Percentiles rank a stretch among this genome's conserved stretches.
Conservation (phyloP, 2,888 invertebrate genomes). For the Scaptomyza polygonia region DNA sequence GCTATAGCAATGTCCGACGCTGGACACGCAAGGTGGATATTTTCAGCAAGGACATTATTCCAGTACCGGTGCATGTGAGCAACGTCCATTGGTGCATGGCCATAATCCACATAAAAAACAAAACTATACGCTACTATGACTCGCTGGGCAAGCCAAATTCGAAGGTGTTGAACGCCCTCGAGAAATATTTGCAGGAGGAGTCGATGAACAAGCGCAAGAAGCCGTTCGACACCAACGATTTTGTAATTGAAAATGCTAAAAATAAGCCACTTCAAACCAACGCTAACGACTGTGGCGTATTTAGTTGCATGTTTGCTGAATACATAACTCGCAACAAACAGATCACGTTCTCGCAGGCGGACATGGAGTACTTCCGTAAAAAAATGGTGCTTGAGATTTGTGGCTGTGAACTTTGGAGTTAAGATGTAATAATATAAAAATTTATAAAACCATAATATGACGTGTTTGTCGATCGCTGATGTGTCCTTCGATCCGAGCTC, state of each 20-base stretch:
- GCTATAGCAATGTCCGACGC: slow-evolving; percentile 90
- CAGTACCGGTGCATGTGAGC: slow-evolving; percentile 96
- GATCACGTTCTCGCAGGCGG: slow-evolving; percentile 93
- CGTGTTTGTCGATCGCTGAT: no score
- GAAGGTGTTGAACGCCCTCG: slow-evolving; percentile 89
- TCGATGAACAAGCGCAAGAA: slow-evolving; percentile 93
- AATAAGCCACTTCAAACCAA: slow-evolving; percentile 98
- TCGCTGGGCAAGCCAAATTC: slow-evolving; percentile 95
- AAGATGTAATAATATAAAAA: no score
- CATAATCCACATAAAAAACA: slow-evolving; percentile 91
- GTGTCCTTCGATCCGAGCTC: no score
- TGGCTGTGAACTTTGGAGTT: slow-evolving; percentile 88
- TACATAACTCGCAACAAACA: slow-evolving; percentile 91
- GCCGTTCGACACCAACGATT: slow-evolving; percentile 89
- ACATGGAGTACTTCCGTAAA: slow-evolving; percentile 96
- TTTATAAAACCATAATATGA: no score
- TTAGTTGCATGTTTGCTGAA: slow-evolving; percentile 98
- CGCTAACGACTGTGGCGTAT: slow-evolving; percentile 99
- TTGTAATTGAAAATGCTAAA: slow-evolving; percentile 88
- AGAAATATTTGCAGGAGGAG: slow-evolving; percentile 92
- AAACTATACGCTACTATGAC: slow-evolving; percentile 93
- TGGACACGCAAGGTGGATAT: slow-evolving; percentile 95
- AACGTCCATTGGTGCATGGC: slow-evolving; percentile 98
- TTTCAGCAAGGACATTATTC: slow-evolving; percentile 92
- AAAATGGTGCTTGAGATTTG: slow-evolving; percentile 97